Evolutionary conservation across 1,140 invertebrate species (phyloP), one percentile per base, ranked within the genome.

Genomic region (Hypsibius dujardini): DNA sequence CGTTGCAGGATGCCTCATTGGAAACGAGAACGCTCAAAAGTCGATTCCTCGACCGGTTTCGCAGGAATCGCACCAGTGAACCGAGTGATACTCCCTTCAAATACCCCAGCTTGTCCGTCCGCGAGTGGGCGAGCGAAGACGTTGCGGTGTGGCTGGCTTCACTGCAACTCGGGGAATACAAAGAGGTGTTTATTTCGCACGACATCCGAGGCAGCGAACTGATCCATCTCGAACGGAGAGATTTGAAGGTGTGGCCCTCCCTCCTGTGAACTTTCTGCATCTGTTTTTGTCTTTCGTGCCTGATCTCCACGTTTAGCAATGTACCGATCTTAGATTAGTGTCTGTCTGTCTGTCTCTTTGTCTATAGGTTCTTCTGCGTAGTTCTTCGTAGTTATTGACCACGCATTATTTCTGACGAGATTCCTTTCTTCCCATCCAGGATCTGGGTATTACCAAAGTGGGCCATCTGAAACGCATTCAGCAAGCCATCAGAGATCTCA

Each of bases 171-270:
- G 84, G 84, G 1, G 92, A 96, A 77, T 95, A 97, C 78, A 78
- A 78, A 70, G 74, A 83, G 0, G 86, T 86, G 62, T 97, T 96
- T 76, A 82, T 87, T 1, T 85, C 86, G 40, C 90, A 96, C 78
- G 92, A 96, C 79, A 90, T 97, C 73, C 85, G 90, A 50, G 94
- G 93, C 1, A 83, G 87, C 45, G 93, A 96, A 77, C 82, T 97
- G 12, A 81, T 95, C 0, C 86, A 87, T 7, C 80, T 97, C 67
- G 90, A 91, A 1, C 82, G 92, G 70, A 76, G 80, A 69, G 82
- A 83, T 75, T 76, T 83, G 28, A 82, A 82, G 76, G 79, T 80
- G 28, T 28, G 28, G 28, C 28, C 28, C 28, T 28, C 28, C 28
- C 28, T 28, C 28, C 28, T 28, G 28, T 28, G 28, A 28, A 28